Evolutionary conservation across 2,888 invertebrate species (phyloP), one percentile per base, ranked within the genome.

Genomic region (Pheosia gnoma): DNA sequence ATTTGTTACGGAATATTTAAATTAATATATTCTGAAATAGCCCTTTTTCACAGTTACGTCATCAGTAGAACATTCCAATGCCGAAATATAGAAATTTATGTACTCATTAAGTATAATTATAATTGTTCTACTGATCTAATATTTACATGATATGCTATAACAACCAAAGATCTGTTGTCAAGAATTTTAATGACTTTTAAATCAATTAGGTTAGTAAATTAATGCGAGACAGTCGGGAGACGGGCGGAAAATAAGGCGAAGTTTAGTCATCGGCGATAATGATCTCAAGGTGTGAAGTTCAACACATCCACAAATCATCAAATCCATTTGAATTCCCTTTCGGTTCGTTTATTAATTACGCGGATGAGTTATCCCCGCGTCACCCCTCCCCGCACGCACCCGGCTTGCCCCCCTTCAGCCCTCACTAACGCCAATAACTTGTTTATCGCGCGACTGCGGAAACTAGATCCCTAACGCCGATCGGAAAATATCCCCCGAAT

Each of bases 321-420:
- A 82, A 88, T 80, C 84, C 74, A 83, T 87, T 86, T 76, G 79
- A 80, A 83, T 81, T 83, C 79, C 77, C 80, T 80, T 80, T 85
- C 79, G 82, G 81, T 87, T 87, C 86, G 83, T 89, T 89, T 89
- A 88, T 87, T 90, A 90, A 90, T 89, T 88, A 90, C 80, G 85
- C 80, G 86, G 82, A 75, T 83, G 85, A 87, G 80, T 82, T 82
- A 76, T 71, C 69, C 71, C 61, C 60, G 60, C 68, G 63, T 60
- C 60, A 59, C 65, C 65, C 63, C 72, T 68, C 62, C 72, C 64
- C 70, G 64, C 59, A 63, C 62, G 60, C 68, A 62, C 66, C 67
- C 67, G 13, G 58, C 59, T 58, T 67, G 59, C 69, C 73, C 71
- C 74, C 65, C 70, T 65, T 65, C 66, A 66, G 70, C 85, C 79